A percentile compares a stretch with the other conserved stretches of the same genome.
These are phyloP conservation scores for Poecilia gillii DNA, from an alignment of 2,797 vertebrate species.

Conservation along the genomic window DNA sequence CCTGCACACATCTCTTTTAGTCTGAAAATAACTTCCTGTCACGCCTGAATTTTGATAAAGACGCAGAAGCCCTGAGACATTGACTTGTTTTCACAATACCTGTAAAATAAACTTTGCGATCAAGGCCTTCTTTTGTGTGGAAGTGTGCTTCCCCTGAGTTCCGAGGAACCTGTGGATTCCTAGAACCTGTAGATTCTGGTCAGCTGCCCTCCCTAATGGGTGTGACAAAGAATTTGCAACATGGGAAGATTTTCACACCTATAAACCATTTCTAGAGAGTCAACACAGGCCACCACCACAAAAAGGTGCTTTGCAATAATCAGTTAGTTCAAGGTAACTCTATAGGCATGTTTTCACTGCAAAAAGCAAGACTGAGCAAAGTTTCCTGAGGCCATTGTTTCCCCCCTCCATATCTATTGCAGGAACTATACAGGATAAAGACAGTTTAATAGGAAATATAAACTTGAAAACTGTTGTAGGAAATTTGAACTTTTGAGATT, in stretches of 20 bases:
- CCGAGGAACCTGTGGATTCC: background rate
- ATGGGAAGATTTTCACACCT: constrained; percentile 17
- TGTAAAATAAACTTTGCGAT: background rate
- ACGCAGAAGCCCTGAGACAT: background rate
- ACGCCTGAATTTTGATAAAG: background rate
- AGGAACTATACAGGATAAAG: background rate
- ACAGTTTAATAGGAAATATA: background rate
- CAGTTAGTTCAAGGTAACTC: constrained; percentile 4
- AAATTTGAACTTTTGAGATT: background rate
- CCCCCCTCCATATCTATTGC: background rate
- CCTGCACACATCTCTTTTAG: background rate
- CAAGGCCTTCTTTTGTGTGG: background rate
- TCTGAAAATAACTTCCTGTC: background rate
- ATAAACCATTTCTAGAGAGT: constrained; percentile 34
- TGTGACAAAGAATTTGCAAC: constrained; percentile 24
- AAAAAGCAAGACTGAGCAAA: background rate
- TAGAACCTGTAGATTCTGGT: constrained; percentile 8
- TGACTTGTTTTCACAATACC: background rate
- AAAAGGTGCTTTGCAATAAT: constrained; percentile 14
- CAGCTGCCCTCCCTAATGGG: constrained; percentile 36
- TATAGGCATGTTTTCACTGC: background rate
- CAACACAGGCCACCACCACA: constrained; percentile 39
- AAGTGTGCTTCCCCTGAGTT: background rate
- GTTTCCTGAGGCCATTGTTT: background rate
- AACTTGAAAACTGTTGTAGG: background rate